phyloP scores from a whole-genome alignment of 2,888 invertebrate genomes.

The Aquatica leii region DNA sequence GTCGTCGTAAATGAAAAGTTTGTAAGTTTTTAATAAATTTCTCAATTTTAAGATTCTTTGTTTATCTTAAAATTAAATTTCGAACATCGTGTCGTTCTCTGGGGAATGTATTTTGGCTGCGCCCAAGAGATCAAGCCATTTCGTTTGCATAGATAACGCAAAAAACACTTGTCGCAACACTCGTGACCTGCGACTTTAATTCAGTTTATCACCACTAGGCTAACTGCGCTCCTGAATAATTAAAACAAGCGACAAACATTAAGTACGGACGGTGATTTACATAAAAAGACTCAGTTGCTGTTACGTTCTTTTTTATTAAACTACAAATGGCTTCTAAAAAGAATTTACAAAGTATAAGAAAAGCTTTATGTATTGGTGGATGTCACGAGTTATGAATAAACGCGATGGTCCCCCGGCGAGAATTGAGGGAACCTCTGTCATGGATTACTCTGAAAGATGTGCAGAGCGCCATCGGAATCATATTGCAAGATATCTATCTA shows the following conservation, averaged over 20 bases:
- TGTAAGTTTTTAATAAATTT: too few species aligned
- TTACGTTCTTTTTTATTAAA: constrained; percentile 18
- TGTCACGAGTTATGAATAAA: constrained; percentile 52
- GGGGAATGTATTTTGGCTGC: constrained; percentile 46
- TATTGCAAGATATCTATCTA: constrained; percentile 58
- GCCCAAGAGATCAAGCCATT: constrained; percentile 55
- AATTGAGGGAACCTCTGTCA: constrained; percentile 55
- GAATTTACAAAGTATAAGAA: constrained; percentile 13
- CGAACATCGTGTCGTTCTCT: constrained; percentile 22
- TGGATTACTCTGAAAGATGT: constrained; percentile 54
- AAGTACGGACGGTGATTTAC: constrained; percentile 48
- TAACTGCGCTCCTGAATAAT: constrained; percentile 53
- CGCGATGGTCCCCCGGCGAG: constrained; percentile 51
- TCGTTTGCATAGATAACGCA: constrained; percentile 58
- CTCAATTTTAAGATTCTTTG: too few species aligned
- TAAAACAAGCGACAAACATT: constrained; percentile 53
- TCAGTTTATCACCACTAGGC: constrained; percentile 52
- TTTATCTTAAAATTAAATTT: constrained; percentile 19
- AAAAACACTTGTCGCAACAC: constrained; percentile 60
- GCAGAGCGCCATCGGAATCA: constrained; percentile 56
- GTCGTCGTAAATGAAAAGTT: too few species aligned
- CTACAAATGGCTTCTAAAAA: constrained; percentile 1
- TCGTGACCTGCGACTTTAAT: constrained; percentile 56
- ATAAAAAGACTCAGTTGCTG: constrained; percentile 38
- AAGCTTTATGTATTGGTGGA: constrained; percentile 30